Evolutionary conservation across 2,888 invertebrate species (phyloP), one percentile per base, ranked within the genome.

Genomic region (Anthophora plumipes): DNA sequence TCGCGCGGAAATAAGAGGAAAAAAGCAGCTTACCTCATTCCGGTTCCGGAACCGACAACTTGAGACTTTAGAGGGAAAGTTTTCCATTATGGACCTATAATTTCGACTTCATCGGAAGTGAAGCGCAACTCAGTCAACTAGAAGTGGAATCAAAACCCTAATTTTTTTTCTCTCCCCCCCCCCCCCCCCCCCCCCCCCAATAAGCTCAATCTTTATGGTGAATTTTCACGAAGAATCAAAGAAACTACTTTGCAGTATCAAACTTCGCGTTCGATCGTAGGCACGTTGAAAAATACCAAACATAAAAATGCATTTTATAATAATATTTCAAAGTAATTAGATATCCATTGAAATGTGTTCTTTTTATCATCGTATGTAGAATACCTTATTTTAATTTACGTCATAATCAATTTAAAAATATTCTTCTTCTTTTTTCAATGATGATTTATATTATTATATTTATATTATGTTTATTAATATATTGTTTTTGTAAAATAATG

Each of bases 61-160:
- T 77, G 17, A 8, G 20, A 50, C 55, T 66, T 66, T 59, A 66
- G 50, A 37, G 57, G 25, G 50, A 77, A 77, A 77, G 77, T 77
- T 77, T 77, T 66, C 50, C 77, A 77, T 77, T 76, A 66, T 77
- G 64, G 41, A 37, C 64, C 77, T 76, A 60, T 60, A 77, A 77
- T 76, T 77, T 60, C 59, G 37, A 77, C 52, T 77, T 77, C 66
- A 66, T 59, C 64, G 48, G 52, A 39, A 59, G 50, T 12, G 46
- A 68, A 25, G 57, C 41, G 69, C 70, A 25, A 74, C 48, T 55
- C 12, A n/a, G 37, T 25, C 37, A 17, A 52, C 64, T 60, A 50
- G 17, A 25, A 66, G 64, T 46, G 25, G 77, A 66, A 77, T 77
- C 77, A 22, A 66, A 77, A 64, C 48, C 66, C 43, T 20, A 66